Evolutionary conservation across 2,797 vertebrate genomes (phyloP).

Genomic region (Heliangelus exortis): DNA sequence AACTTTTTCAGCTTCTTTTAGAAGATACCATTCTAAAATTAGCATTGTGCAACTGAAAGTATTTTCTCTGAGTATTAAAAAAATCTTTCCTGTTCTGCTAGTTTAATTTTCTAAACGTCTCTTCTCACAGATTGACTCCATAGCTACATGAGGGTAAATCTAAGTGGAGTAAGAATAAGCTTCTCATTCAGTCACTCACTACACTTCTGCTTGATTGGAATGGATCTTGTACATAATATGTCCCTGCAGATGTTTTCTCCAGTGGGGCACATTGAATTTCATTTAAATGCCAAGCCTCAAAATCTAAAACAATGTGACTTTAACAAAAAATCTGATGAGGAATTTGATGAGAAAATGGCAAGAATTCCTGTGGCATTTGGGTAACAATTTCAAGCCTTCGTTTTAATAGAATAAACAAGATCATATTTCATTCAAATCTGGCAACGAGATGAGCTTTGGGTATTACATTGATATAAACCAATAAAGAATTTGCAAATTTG

Average conservation of each 20-base stretch:
- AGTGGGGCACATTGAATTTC: conserved; percentile 84
- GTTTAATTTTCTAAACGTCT: conserved; percentile 80
- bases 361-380: conserved; percentile 89
- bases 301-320: conserved; percentile 88
- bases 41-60: conserved; percentile 68
- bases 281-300: conserved; percentile 86
- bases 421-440: conserved; percentile 90
- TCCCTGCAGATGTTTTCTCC: conserved; percentile 85
- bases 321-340: conserved; percentile 87
- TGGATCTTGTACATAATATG: conserved; percentile 83
- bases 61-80: conserved; percentile 74
- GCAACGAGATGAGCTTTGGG: conserved; percentile 88
- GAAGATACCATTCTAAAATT: conserved; percentile 48
- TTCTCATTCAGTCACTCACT: conserved; percentile 76
- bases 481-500: conserved; percentile 89
- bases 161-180: conserved; percentile 76
- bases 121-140: conserved; percentile 77
- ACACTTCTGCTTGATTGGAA: conserved; percentile 81
- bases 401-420: conserved; percentile 90
- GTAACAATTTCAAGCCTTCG: conserved; percentile 87
- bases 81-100: conserved; percentile 52
- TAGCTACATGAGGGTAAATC: conserved; percentile 78
- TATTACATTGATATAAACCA: conserved; percentile 89
- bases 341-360: conserved; percentile 88
- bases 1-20: conserved; percentile 13